A percentile compares a stretch with the other conserved stretches of the same genome.
phyloP scores from a whole-genome alignment of 2,797 vertebrate genomes.

The Betta splendens region DNA sequence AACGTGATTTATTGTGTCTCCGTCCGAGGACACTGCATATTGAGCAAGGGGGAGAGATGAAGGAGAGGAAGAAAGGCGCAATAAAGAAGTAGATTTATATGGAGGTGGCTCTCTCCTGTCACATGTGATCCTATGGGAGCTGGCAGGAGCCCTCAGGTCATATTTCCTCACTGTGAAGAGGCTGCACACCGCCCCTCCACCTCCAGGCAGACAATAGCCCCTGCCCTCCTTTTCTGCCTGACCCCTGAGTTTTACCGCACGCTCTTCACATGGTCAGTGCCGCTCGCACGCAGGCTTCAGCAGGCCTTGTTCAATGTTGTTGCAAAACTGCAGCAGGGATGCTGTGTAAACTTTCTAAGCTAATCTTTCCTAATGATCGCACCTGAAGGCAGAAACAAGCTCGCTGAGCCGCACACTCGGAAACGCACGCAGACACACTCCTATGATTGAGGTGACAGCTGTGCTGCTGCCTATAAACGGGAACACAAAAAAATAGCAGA shows the following conservation, averaged over 20 bases:
- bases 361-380: conserved; percentile 41
- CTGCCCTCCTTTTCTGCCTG: conserved; percentile 55
- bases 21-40: conserved; percentile 60
- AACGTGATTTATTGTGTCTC: conserved; percentile 76
- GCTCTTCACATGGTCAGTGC: conserved; percentile 34
- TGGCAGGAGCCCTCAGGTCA: conserved; percentile 74
- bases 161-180: conserved; percentile 75
- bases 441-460: conserved; percentile 72
- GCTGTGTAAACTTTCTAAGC: conserved; percentile 44
- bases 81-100: conserved; percentile 82
- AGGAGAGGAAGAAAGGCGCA: conserved; percentile 54
- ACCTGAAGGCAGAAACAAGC: conserved; percentile 45
- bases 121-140: conserved; percentile 71
- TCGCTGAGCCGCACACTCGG: conserved; percentile 16
- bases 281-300: conserved; percentile 28
- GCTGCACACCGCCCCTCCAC: conserved; percentile 56
- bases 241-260: conserved; percentile 48
- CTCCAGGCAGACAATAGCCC: conserved; percentile 63
- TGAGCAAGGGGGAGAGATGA: conserved; percentile 56
- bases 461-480: conserved; percentile 66
- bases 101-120: conserved; percentile 74
- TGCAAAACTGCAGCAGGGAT: conserved; percentile 22
- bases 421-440: conserved; percentile 16
- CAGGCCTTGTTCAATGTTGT: conserved; percentile 42
- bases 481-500: conserved; percentile 50